Conservation (phyloP, 2,113 vertebrate genomes). For the Benitochromis conjunctus region DNA sequence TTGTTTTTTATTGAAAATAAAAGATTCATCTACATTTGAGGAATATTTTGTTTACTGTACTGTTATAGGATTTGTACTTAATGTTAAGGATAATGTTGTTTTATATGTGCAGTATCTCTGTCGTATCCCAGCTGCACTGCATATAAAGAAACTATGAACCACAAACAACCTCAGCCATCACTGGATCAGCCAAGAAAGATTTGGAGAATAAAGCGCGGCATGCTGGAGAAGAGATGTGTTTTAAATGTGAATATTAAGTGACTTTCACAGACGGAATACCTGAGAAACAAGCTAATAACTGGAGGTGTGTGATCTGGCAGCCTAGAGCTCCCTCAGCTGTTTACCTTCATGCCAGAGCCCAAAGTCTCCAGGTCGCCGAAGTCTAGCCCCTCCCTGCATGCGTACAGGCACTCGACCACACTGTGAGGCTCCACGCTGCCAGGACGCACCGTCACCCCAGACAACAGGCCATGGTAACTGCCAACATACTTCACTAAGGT, state of each 20-base stretch:
- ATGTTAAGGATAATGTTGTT: neutral
- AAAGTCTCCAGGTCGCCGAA: conserved; percentile 97
- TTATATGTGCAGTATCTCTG: neutral
- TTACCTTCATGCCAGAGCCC: conserved; percentile 99
- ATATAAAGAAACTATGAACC: neutral
- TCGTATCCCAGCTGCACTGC: neutral
- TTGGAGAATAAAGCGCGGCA: neutral
- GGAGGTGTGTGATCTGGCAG: neutral
- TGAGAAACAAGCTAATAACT: neutral
- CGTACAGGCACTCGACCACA: conserved; percentile 97
- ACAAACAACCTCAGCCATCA: neutral
- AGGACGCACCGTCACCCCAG: conserved; percentile 92
- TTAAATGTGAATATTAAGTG: neutral
- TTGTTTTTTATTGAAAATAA: neutral
- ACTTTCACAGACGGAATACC: neutral
- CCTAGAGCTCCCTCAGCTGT: neutral
- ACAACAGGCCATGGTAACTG: conserved; percentile 93
- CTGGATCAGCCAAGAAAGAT: neutral
- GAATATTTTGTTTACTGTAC: neutral
- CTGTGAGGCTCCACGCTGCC: conserved; percentile 95
- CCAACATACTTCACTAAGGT: conserved; percentile 79
- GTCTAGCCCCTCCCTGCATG: conserved; percentile 97
- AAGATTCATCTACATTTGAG: neutral
- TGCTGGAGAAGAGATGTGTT: neutral
- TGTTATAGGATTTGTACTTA: neutral